These are phyloP conservation scores for Scomber scombrus DNA, from an alignment of 2,113 vertebrate species.

Conservation along the genomic window DNA sequence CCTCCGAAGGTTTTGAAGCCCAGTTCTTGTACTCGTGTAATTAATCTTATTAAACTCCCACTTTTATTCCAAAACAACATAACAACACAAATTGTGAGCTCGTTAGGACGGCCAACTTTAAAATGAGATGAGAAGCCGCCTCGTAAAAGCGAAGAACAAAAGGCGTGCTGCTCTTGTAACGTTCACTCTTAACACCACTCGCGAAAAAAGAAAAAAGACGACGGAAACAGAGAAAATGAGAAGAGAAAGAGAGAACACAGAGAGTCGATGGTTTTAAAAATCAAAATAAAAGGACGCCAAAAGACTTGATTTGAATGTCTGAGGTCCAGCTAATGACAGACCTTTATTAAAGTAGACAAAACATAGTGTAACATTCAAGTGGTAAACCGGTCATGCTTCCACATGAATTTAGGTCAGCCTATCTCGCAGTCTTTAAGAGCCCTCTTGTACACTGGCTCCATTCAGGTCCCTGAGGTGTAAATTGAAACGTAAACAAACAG, in stretches of 20 bases:
- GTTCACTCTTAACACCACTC: constrained; percentile 32
- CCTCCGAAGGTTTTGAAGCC: neutral
- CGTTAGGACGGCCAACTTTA: constrained; percentile 34
- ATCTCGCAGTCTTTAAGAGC: constrained; percentile 38
- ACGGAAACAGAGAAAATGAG: neutral
- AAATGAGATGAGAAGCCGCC: constrained; percentile 48
- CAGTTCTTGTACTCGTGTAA: constrained; percentile 27
- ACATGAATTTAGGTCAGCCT: constrained; percentile 56
- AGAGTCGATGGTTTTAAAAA: too few relatives aligned
- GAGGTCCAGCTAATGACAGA: neutral
- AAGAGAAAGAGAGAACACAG: neutral
- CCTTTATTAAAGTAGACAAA: constrained; percentile 43
- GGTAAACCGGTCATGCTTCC: constrained; percentile 24
- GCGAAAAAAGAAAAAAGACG: neutral
- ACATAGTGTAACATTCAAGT: constrained; percentile 29
- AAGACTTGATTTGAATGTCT: too few relatives aligned
- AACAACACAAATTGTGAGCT: constrained; percentile 52
- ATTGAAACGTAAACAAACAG: constrained; percentile 73
- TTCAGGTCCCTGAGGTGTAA: constrained; percentile 67
- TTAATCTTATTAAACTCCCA: constrained; percentile 44
- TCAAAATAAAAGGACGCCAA: too few relatives aligned
- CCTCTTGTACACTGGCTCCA: constrained; percentile 54
- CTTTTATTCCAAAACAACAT: constrained; percentile 64
- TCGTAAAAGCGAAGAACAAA: constrained; percentile 68
- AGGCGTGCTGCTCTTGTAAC: constrained; percentile 30